Conservation (phyloP, 2,797 vertebrate genomes). For the Phyllotis vaccarum region DNA sequence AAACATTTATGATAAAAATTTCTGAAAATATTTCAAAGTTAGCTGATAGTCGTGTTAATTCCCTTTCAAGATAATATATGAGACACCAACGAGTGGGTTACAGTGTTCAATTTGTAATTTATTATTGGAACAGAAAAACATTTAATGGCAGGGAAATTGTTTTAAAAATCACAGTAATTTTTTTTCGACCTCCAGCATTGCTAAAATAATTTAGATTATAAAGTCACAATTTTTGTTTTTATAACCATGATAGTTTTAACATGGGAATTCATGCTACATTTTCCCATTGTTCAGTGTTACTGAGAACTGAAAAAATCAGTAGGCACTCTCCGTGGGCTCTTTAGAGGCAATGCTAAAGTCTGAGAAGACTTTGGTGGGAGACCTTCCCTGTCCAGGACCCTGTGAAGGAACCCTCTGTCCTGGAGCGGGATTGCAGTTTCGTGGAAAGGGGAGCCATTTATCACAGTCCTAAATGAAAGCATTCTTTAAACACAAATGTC, state of each 20-base stretch:
- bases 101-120: constrained; percentile 47
- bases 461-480: constrained; percentile 98
- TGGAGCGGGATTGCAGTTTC: constrained; percentile 90
- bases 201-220: constrained; percentile 39
- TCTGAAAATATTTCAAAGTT: neutral
- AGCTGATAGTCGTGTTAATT: constrained; percentile 13
- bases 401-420: constrained; percentile 92
- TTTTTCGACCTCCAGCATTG: constrained; percentile 16
- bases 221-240: constrained; percentile 27
- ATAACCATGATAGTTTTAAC: constrained; percentile 5
- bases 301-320: constrained; percentile 64
- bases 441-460: constrained; percentile 96
- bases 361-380: constrained; percentile 90
- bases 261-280: constrained; percentile 29
- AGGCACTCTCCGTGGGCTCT: constrained; percentile 66
- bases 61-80: constrained; percentile 60
- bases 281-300: constrained; percentile 12
- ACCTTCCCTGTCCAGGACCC: constrained; percentile 89
- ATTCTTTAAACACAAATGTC: constrained; percentile 95
- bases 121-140: neutral
- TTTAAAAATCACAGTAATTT: neutral
- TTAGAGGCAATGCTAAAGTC: constrained; percentile 75
- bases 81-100: constrained; percentile 52
- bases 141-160: constrained; percentile 35
- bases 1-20: constrained; percentile 57